Percentiles rank a stretch among this genome's conserved stretches.
Evolutionary conservation across 2,113 vertebrate species (phyloP).

Genomic region (Lipophrys pholis): DNA sequence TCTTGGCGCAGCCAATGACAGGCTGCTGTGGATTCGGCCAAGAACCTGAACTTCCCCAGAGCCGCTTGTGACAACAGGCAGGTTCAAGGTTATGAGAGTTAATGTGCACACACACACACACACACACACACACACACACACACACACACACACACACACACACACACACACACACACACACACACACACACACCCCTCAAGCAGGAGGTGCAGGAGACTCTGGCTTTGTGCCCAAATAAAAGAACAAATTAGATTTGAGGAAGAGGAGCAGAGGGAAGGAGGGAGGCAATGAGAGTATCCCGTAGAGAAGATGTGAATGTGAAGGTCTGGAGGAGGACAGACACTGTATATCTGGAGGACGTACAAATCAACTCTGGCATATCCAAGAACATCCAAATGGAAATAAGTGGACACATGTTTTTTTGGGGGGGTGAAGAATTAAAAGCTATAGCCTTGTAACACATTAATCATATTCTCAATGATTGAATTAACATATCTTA

Average conservation of each 20-base stretch:
- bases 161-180: slow-evolving; percentile 1
- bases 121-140: slow-evolving; percentile 22
- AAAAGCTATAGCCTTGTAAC: no score
- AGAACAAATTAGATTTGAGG: slow-evolving; percentile 47
- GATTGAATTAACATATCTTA: no score
- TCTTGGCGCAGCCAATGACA: slow-evolving; percentile 20
- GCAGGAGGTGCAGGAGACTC: slow-evolving; percentile 9
- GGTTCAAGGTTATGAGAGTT: slow-evolving; percentile 44
- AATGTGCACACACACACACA: neutral
- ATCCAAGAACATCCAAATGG: neutral
- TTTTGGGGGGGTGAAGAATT: no score
- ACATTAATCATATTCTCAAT: no score
- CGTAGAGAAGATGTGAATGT: neutral
- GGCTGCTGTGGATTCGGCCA: neutral
- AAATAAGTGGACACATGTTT: neutral
- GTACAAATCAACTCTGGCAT: neutral
- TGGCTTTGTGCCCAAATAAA: slow-evolving; percentile 45
- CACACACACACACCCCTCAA: neutral
- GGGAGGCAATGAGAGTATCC: slow-evolving; percentile 31
- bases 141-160: slow-evolving; percentile 33
- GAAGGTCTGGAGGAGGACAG: slow-evolving; percentile 2
- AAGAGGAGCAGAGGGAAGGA: slow-evolving; percentile 27
- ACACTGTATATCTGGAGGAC: no score
- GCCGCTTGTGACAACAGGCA: slow-evolving; percentile 26
- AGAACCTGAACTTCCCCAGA: slow-evolving; percentile 26